These are phyloP conservation scores for Chamaedrilus cognettii DNA, from an alignment of 2,888 invertebrate genomes.

Conservation along the genomic window DNA sequence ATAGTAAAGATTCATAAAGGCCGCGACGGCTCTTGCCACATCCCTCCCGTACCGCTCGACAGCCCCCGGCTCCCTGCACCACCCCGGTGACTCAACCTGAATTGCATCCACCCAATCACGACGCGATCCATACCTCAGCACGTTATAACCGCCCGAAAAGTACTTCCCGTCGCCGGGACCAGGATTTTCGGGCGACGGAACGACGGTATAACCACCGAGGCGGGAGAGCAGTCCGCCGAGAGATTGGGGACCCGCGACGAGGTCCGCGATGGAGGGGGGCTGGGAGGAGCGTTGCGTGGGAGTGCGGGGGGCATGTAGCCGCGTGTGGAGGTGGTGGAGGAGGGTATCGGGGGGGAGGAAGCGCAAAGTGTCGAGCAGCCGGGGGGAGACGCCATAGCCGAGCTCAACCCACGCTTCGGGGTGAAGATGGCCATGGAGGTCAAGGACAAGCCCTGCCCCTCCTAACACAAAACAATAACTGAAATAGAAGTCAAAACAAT, in stretches of 20 bases:
- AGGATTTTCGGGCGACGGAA: constrained; percentile 31
- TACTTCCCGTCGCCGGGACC: constrained; percentile 20
- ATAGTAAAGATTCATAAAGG: too few relatives aligned
- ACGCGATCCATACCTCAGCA: constrained; percentile 24
- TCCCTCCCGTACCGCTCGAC: too few relatives aligned
- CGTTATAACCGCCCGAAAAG: constrained; percentile 34
- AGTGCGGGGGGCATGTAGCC: neutral
- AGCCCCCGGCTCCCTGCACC: too few relatives aligned
- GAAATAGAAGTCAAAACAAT: too few relatives aligned
- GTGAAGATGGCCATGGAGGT: constrained; percentile 36
- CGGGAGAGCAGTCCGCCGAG: constrained; percentile 26
- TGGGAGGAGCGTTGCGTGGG: too few relatives aligned
- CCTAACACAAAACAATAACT: constrained; percentile 12
- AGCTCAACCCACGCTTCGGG: constrained; percentile 30
- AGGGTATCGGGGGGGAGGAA: constrained; percentile 6
- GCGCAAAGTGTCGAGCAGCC: constrained; percentile 2
- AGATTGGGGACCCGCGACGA: constrained; percentile 26
- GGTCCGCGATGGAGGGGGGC: constrained; percentile 17
- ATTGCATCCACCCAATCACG: constrained; percentile 31
- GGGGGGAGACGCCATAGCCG: constrained; percentile 20
- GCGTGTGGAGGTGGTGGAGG: constrained; percentile 10
- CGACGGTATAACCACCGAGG: constrained; percentile 26
- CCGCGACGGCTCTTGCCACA: too few relatives aligned
- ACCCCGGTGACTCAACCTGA: constrained; percentile 30
- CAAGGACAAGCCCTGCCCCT: constrained; percentile 28